Evolutionary conservation across 2,113 vertebrate genomes (phyloP), one percentile per base, ranked within the genome.

Genomic region (Myrmophylax atrothorax): DNA sequence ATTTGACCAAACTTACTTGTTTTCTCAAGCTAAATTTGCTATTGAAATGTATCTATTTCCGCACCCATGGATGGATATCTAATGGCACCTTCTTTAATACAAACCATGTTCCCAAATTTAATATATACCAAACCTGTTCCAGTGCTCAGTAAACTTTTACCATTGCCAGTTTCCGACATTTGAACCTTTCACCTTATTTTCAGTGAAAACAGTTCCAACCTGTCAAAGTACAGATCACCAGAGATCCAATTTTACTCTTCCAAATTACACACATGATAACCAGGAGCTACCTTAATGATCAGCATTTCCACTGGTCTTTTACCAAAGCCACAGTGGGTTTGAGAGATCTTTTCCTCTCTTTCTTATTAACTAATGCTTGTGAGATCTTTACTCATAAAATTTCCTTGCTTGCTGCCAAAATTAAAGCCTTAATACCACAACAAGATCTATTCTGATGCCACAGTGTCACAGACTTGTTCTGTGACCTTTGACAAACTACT

Each of bases 381-480:
- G 49, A 88, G 25, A 63, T 66, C 42, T 55, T 88, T 62, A 46
- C n/a, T 88, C 53, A 70, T n/a, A 84, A 76, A 37, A 73, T 73
- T 66, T 73, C 68, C 28, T 66, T 64, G 31, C 50, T 70, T 76
- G 35, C 75, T 50, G 72, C 67, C 70, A 86, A 82, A 94, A 93
- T 90, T 50, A 66, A 77, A 93, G 59, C 53, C 37, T 70, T 55
- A 62, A 62, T 29, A 56, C 19, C 58, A 60, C 25, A 55, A 28
- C 38, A 85, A 77, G 81, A 69, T 84, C 59, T 84, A 12, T 55
- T 72, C 55, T 38, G 58, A 74, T 79, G 81, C 85, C 94, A 88
- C 14, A 17, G 19, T 58, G 68, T 35, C 58, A 62, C 55, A 76
- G 75, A 26, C 67, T 64, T 58, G 15, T 69, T 56, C 68, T 38